Conservation (phyloP, 2,797 vertebrate genomes). For the Rhincodon typus region DNA sequence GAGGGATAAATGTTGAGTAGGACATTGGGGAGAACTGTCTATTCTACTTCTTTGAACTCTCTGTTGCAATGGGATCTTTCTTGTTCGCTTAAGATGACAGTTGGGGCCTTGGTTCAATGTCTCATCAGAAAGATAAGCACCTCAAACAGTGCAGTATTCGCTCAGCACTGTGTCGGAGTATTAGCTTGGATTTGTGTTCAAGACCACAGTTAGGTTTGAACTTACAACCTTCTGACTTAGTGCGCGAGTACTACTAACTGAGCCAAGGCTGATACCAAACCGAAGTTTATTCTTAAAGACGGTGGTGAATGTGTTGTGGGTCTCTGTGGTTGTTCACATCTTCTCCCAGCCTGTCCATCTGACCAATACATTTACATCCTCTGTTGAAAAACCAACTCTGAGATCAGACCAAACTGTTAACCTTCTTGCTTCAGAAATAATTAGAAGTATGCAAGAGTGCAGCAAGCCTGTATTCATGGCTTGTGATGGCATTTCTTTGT, state of each 20-base stretch:
- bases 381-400: not conserved
- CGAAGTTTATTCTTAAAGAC: slow-evolving; percentile 9
- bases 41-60: not conserved
- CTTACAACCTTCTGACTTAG: not conserved
- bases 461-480: slow-evolving; percentile 2
- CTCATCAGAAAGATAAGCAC: not conserved
- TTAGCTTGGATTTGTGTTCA: not conserved
- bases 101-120: not conserved
- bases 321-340: not conserved
- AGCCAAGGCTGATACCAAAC: not conserved
- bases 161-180: not conserved
- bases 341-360: no score
- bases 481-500: slow-evolving; percentile 24
- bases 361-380: not conserved
- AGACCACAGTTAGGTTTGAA: no score
- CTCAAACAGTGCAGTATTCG: not conserved
- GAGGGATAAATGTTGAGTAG: not conserved
- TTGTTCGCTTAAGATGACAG: not conserved
- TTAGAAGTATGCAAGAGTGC: slow-evolving; percentile 14
- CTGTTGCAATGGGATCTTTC: not conserved
- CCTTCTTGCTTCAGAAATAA: slow-evolving; percentile 21
- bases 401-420: slow-evolving; percentile 29
- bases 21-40: not conserved
- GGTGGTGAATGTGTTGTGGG: slow-evolving; percentile 6
- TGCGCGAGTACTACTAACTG: not conserved